These are phyloP conservation scores for Phrynocephalus forsythii DNA, from an alignment of 2,797 vertebrate species.

Conservation along the genomic window DNA sequence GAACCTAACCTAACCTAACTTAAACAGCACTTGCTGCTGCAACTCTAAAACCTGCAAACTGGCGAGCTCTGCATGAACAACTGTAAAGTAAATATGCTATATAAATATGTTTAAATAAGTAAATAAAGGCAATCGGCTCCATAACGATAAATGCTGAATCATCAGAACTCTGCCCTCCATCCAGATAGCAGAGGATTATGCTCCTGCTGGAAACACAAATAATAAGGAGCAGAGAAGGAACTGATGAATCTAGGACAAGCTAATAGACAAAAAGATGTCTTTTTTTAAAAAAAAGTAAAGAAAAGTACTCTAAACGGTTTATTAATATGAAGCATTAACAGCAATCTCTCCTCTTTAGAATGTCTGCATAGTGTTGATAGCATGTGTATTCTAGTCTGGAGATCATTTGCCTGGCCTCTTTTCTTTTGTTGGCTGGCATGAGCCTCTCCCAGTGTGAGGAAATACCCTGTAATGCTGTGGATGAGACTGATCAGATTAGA, in stretches of 20 bases:
- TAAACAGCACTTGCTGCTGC: background rate
- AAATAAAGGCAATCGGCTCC: fast-evolving
- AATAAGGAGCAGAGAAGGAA: background rate
- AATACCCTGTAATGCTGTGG: background rate
- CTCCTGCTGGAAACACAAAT: fast-evolving
- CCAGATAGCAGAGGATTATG: fast-evolving
- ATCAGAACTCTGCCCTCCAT: background rate
- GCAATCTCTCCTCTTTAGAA: background rate
- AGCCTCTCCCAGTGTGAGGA: constrained; percentile 24
- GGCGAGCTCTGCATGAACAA: background rate
- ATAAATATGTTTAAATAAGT: background rate
- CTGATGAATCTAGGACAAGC: fast-evolving
- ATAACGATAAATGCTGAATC: background rate
- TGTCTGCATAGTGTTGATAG: background rate
- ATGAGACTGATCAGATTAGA: constrained; percentile 10
- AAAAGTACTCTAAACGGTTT: background rate
- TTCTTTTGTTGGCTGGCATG: background rate
- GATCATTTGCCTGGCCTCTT: background rate
- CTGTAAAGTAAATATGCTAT: background rate
- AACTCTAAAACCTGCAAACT: background rate
- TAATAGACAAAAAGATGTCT: fast-evolving
- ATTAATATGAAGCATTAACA: background rate
- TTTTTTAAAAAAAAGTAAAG: background rate
- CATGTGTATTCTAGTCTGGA: background rate
- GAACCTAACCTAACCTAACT: background rate